Evolutionary conservation across 2,113 vertebrate genomes (phyloP).

Genomic region (Apaloderma vittatum): DNA sequence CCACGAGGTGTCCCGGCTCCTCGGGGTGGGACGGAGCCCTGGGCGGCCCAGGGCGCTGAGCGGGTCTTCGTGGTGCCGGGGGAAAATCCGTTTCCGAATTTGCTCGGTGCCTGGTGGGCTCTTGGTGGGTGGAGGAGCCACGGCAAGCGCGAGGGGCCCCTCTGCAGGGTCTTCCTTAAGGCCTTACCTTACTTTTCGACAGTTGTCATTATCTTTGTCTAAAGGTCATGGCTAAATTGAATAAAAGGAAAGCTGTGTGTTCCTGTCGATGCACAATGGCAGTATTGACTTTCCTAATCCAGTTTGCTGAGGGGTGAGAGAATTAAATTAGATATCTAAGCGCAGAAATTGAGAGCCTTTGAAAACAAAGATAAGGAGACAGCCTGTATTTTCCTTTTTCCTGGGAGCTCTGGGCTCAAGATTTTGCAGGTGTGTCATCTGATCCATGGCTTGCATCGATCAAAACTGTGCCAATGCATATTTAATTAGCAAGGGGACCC

Average conservation of each 20-base stretch:
- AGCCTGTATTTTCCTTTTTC: constrained; percentile 84
- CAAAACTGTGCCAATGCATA: constrained; percentile 92
- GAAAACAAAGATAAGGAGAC: constrained; percentile 88
- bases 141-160: constrained; percentile 6
- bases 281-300: constrained; percentile 92
- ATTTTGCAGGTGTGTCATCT: constrained; percentile 95
- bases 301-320: constrained; percentile 92
- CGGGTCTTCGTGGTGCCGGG: accelerated
- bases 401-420: constrained; percentile 87
- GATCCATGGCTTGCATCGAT: constrained; percentile 92
- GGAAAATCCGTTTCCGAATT: background rate
- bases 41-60: accelerated
- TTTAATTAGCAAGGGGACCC: constrained; percentile 94
- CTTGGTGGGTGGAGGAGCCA: background rate
- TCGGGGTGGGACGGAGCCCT: background rate
- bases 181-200: constrained; percentile 84
- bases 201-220: constrained; percentile 89
- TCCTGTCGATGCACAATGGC: constrained; percentile 88
- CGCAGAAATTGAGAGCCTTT: constrained; percentile 90
- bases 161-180: constrained; percentile 72
- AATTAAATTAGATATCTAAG: constrained; percentile 94
- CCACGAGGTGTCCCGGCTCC: background rate
- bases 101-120: background rate
- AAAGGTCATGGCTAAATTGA: constrained; percentile 91
- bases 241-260: constrained; percentile 90